Evolutionary conservation across 2,113 vertebrate genomes (phyloP).

Genomic region (Gulo gulo): DNA sequence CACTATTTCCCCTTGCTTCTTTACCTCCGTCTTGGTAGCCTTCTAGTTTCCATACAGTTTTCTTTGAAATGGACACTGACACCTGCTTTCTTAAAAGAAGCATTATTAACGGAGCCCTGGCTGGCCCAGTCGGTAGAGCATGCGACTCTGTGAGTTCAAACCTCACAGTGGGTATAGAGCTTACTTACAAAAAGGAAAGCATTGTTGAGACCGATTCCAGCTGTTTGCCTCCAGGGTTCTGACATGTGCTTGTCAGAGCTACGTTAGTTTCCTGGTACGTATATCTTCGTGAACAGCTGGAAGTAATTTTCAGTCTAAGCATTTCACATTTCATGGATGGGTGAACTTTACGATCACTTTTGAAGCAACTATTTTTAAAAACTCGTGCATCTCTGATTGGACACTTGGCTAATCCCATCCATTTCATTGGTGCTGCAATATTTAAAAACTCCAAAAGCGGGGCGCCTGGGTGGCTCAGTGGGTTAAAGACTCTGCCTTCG

Average conservation of each 20-base stretch:
- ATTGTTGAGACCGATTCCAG: background rate
- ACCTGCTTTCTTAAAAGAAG: constrained; percentile 24
- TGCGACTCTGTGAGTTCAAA: background rate
- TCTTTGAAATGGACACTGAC: background rate
- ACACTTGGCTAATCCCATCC: background rate
- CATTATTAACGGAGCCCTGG: background rate
- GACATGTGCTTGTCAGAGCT: background rate
- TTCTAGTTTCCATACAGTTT: background rate
- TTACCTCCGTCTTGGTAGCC: background rate
- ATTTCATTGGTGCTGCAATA: constrained; percentile 36
- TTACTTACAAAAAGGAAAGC: background rate
- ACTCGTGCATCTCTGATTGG: constrained; percentile 27
- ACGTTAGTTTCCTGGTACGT: background rate
- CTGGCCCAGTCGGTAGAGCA: background rate
- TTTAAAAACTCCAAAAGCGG: constrained; percentile 30
- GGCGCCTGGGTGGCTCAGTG: too few relatives aligned
- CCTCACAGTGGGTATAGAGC: background rate
- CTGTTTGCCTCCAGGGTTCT: constrained; percentile 44
- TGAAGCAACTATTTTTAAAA: constrained; percentile 27
- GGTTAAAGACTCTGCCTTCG: too few relatives aligned
- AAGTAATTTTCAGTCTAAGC: constrained; percentile 65
- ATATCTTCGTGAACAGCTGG: constrained; percentile 59
- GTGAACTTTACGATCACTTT: constrained; percentile 59
- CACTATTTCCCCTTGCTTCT: background rate
- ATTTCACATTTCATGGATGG: constrained; percentile 61